Conservation (phyloP, 2,888 invertebrate species). For the Mantis religiosa region DNA sequence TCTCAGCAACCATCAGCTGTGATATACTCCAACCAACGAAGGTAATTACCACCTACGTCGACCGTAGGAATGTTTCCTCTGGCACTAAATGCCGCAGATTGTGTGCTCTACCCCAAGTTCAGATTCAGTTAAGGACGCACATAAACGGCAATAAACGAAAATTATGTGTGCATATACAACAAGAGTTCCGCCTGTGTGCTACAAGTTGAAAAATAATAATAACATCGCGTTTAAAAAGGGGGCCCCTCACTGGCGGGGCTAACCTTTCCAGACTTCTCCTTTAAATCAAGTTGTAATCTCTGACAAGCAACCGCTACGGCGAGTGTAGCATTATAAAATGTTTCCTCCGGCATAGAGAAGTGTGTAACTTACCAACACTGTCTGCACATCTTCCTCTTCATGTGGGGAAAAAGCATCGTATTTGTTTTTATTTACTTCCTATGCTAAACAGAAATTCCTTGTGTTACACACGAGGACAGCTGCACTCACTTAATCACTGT, state of each 20-base stretch:
- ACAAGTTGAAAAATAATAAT: background rate
- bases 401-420: background rate
- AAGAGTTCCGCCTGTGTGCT: background rate
- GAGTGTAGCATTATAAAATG: background rate
- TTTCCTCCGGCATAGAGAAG: background rate
- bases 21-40: background rate
- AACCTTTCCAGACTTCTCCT: background rate
- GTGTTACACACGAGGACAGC: no score
- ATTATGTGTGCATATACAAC: background rate
- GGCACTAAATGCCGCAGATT: background rate
- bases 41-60: background rate
- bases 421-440: background rate
- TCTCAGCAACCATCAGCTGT: background rate
- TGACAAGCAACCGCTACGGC: background rate
- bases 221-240: background rate
- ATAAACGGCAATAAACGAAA: background rate
- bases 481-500: no score
- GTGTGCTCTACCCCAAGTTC: background rate
- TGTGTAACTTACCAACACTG: background rate
- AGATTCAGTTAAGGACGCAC: background rate
- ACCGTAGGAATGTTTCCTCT: background rate
- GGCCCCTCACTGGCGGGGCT: background rate
- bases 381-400: no score
- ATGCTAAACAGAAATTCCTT: no score
- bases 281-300: background rate